These are phyloP conservation scores for Beroe ovata DNA, from an alignment of 37 sponge, comb jelly and placozoan genomes.

Conservation along the genomic window DNA sequence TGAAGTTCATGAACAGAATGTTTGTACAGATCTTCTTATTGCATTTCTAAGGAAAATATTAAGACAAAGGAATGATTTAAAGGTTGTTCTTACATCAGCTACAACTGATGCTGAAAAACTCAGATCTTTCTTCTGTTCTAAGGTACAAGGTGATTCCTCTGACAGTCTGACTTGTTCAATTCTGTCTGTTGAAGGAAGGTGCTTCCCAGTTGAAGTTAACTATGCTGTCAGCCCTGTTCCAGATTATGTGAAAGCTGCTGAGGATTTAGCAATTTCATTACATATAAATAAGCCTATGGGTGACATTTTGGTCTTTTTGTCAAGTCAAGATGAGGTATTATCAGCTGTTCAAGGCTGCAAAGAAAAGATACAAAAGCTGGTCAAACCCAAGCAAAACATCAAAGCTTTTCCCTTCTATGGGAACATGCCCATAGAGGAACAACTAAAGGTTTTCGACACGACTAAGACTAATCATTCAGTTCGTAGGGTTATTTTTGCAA, in stretches of 20 bases:
- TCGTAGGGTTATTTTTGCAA: conserved; percentile 82
- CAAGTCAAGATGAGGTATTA: conserved; percentile 77
- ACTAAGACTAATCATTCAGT: background rate
- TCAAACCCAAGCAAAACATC: conserved; percentile 46
- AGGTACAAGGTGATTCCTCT: conserved; percentile 70
- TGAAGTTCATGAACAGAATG: conserved; percentile 94
- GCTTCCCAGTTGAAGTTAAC: conserved; percentile 75
- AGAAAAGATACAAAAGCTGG: conserved; percentile 20
- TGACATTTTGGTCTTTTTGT: conserved; percentile 92
- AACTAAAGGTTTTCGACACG: conserved; percentile 50
- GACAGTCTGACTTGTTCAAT: conserved; percentile 67
- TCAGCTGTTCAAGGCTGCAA: background rate
- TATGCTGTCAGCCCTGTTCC: conserved; percentile 85
- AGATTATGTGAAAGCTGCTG: conserved; percentile 86
- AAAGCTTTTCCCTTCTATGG: conserved; percentile 53
- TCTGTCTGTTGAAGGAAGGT: conserved; percentile 84
- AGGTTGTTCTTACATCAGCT: conserved; percentile 87
- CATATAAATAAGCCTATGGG: conserved; percentile 83
- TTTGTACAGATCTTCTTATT: conserved; percentile 87
- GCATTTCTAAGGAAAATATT: conserved; percentile 88
- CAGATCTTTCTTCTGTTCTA: conserved; percentile 89
- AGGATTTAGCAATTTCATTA: conserved; percentile 81
- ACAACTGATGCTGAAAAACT: conserved; percentile 97
- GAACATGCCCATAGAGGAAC: conserved; percentile 44
- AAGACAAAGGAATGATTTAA: conserved; percentile 84